Evolutionary conservation across 1,140 invertebrate species (phyloP), one percentile per base, ranked within the genome.

Genomic region (Diorhabda elongata): DNA sequence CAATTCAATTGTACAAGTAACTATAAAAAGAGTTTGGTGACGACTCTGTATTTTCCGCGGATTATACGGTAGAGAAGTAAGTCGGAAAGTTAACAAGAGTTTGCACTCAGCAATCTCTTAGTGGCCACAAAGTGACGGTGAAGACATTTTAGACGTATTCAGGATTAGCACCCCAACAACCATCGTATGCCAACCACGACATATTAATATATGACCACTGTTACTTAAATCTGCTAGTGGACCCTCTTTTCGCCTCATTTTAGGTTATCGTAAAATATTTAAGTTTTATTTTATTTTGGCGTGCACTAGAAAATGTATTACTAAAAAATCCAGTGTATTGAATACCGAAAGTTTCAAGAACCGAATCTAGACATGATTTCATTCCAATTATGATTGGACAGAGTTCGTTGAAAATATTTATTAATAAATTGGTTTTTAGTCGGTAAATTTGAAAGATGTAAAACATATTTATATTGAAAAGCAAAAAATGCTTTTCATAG

Each of bases 61-160:
- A 67, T 67, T 67, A 67, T 67, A 67, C 66, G 68, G 57, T 60
- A 58, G 68, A 45, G 69, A 66, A 73, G 66, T 73, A 70, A 73
- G 64, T 73, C 69, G 68, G 66, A 65, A 73, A 70, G 65, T 73
- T 73, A 73, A 73, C 71, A 73, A 73, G 71, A 73, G 68, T 73
- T 73, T 73, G 71, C 71, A 73, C 71, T 73, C 71, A 73, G 68
- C 71, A 66, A 73, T 73, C 71, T 73, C 66, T 73, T 70, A 73
- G 71, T 63, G 68, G 68, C 66, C 71, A 68, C 64, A 47, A 57
- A 65, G 64, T 64, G 68, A 69, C 71, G 63, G 67, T 67, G 68
- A 70, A 67, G 58, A 72, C 71, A 66, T 72, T 72, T 69, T 64
- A 69, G 65, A 67, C 65, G 65, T 59, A 59, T 9, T 60, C 58